Evolutionary conservation across 2,797 vertebrate species (phyloP).

Genomic region (Leptodactylus fallax): DNA sequence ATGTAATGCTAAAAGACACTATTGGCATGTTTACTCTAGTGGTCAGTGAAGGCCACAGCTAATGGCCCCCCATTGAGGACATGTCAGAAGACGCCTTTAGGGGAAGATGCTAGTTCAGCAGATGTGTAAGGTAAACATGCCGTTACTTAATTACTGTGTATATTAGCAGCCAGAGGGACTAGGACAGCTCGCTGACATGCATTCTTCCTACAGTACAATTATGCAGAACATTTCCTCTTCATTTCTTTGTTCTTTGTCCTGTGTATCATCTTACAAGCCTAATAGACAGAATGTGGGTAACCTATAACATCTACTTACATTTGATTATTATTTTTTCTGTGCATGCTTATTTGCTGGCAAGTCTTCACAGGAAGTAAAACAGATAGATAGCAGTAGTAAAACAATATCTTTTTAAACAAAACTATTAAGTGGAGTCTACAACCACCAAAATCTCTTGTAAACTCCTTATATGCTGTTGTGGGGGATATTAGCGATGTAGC

Average conservation of each 20-base stretch:
- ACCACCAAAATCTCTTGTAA: no score
- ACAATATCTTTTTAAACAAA: background rate
- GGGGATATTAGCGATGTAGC: no score
- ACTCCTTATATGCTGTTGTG: no score
- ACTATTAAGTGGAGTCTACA: no score
- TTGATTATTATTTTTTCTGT: background rate
- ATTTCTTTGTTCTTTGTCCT: background rate
- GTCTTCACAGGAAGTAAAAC: background rate
- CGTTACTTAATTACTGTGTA: slow-evolving; percentile 14
- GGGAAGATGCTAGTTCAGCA: slow-evolving; percentile 6
- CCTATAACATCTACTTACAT: background rate
- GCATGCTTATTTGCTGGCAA: background rate
- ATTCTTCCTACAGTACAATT: slow-evolving; percentile 19
- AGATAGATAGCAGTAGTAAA: background rate
- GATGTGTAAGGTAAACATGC: background rate
- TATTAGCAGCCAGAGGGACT: background rate
- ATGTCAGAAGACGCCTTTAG: slow-evolving; percentile 3
- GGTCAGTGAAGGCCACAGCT: background rate
- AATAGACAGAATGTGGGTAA: background rate
- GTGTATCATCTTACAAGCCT: background rate
- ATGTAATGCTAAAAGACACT: background rate
- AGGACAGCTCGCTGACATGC: slow-evolving; percentile 8
- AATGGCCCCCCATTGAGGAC: background rate
- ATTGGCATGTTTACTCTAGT: background rate
- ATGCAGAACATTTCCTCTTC: slow-evolving; percentile 32